Percentiles rank a stretch among this genome's conserved stretches.
phyloP scores from a whole-genome alignment of 2,797 vertebrate genomes.

The Sebastiscus albofasciatus region DNA sequence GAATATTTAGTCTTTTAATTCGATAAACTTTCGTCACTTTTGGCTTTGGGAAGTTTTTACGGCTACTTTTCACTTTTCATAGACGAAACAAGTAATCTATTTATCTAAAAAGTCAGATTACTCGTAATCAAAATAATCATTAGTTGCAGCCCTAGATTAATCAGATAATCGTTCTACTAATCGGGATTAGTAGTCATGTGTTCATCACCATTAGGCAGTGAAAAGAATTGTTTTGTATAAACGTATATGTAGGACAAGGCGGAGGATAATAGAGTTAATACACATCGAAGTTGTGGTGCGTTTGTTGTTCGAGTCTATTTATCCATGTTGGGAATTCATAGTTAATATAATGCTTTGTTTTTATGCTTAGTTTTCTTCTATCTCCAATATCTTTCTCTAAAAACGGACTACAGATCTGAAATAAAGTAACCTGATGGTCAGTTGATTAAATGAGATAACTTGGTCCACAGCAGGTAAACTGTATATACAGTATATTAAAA shows the following conservation, averaged over 20 bases:
- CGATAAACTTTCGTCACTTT: no score
- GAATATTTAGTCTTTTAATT: no score
- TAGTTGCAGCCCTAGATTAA: no score
- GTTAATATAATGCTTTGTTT: neutral
- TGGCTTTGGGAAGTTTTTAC: no score
- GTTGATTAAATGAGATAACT: neutral
- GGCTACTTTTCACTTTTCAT: no score
- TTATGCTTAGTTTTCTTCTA: neutral
- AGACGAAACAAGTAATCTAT: no score
- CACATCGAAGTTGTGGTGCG: no score
- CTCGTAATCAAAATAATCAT: no score
- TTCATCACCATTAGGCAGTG: neutral
- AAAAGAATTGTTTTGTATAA: neutral
- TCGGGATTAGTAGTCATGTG: no score
- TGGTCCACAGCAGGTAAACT: neutral
- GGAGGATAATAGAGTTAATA: neutral
- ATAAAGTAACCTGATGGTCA: neutral
- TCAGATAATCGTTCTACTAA: no score
- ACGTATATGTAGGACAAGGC: neutral
- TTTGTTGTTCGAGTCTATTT: no score
- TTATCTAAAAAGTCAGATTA: no score
- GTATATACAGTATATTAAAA: neutral
- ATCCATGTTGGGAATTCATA: neutral
- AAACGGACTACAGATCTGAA: neutral
- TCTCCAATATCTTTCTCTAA: neutral